A percentile compares a stretch with the other conserved stretches of the same genome.
These are phyloP conservation scores for Asobara japonica DNA, from an alignment of 1,140 invertebrate species.

Conservation along the genomic window DNA sequence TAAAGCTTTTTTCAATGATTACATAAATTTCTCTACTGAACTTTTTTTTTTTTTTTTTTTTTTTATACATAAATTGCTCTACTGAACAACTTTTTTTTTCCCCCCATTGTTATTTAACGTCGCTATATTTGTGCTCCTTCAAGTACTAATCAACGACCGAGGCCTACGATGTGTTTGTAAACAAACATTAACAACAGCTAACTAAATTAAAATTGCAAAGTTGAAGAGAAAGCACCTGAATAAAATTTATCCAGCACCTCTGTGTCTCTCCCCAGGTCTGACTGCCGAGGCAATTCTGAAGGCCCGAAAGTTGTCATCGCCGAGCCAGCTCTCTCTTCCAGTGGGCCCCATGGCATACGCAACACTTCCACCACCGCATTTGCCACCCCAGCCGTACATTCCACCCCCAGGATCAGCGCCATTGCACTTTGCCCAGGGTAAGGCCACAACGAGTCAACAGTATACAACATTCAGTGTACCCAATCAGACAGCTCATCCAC, in stretches of 20 bases:
- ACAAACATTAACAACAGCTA: too few relatives aligned
- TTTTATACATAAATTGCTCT: background rate
- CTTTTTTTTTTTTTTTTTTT: too few relatives aligned
- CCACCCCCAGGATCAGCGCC: slow-evolving; percentile 60
- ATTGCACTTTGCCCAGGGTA: slow-evolving; percentile 52
- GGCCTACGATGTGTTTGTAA: too few relatives aligned
- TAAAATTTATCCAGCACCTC: too few relatives aligned
- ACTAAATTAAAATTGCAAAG: too few relatives aligned
- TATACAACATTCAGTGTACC: slow-evolving; percentile 48
- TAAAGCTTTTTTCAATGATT: slow-evolving; percentile 37
- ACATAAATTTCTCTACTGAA: background rate
- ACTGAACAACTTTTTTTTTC: too few relatives aligned
- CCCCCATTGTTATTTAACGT: too few relatives aligned
- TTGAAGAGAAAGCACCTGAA: too few relatives aligned
- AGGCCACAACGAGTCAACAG: slow-evolving; percentile 37
- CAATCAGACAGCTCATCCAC: slow-evolving; percentile 36
- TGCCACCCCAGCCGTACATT: slow-evolving; percentile 62
- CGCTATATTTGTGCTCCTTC: too few relatives aligned
- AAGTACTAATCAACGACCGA: too few relatives aligned
- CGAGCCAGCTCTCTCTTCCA: slow-evolving; percentile 26
- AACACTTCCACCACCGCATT: slow-evolving; percentile 43
- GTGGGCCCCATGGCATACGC: slow-evolving; percentile 27
- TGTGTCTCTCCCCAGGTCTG: slow-evolving; percentile 48
- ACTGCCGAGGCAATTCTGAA: slow-evolving; percentile 58
- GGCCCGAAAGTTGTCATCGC: slow-evolving; percentile 49